Base-by-base conservation (phyloP, 2,888 invertebrate genomes). In the Melikaiella ostensackeni region DNA sequence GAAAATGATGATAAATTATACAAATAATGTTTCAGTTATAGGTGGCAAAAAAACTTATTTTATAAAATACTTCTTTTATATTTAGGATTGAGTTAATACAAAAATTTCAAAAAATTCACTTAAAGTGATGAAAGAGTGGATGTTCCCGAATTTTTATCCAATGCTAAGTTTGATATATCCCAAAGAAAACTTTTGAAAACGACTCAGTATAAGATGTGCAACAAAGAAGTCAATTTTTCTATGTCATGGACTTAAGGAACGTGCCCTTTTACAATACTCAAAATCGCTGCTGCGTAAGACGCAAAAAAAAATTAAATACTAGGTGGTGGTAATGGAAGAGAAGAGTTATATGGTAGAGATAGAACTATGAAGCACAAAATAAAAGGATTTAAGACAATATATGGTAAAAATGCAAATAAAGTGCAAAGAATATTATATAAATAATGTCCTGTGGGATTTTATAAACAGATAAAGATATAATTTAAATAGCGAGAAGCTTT, bases 151-250 rank as follows among this genome's bases (percentile, higher is more conserved):
- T 63, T 35, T 63, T 38, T 19, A 42, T 42, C 13, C 24, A 64
- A 21, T 24, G 16, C 5, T 63, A 35, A 11, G 6, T 21, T 24
- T 33, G 30, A 70, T 50, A 70, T 30, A 70, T 27, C 11, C 30
- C 19, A 30, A 70, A 46, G n/a, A 70, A 11, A 70, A 33, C 11
- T 19, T 70, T 33, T 50, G 1, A 70, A 70, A 70, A 46, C 30
- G 50, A 50, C 27, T 33, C 50, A 30, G 66, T 66, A 50, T 50
- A 46, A 66, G 21, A 64, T 21, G 38, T 38, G 24, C 27, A 66
- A 27, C 66, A 50, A 70, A 70, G 30, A 70, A 70, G 70, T 70
- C 70, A 70, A 70, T 70, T 70, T 70, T 70, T 70, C 70, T 70
- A 70, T 30, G 30, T 70, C 70, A 70, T 50, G 70, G 30, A 70